Evolutionary conservation across 2,797 vertebrate species (phyloP).

Genomic region (Onychomys torridus): DNA sequence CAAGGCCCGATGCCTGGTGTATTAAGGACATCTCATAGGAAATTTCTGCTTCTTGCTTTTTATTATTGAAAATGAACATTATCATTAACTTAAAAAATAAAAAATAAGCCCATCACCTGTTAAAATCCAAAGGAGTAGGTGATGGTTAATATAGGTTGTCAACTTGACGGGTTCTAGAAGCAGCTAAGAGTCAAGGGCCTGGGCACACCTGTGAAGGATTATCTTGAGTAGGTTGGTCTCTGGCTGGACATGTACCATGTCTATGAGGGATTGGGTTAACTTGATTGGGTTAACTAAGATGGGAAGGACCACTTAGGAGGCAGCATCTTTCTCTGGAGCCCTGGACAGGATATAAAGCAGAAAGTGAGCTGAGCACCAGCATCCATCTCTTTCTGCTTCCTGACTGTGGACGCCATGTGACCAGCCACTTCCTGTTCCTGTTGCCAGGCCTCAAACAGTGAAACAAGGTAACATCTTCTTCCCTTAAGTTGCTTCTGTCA

Average conservation of each 20-base stretch:
- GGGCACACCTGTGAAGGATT: not conserved
- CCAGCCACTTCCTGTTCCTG: not conserved
- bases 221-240: not conserved
- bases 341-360: not conserved
- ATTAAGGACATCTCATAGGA: not conserved
- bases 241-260: not conserved
- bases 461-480: not conserved
- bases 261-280: not conserved
- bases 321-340: not conserved
- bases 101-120: not conserved
- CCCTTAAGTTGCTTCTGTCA: not conserved
- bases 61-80: not conserved
- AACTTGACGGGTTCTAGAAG: too few species aligned
- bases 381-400: not conserved
- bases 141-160: too few species aligned
- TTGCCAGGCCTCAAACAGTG: not conserved
- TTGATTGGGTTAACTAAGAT: not conserved
- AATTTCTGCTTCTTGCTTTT: not conserved
- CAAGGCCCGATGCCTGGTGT: accelerated
- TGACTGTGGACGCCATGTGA: not conserved
- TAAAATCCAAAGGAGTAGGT: not conserved
- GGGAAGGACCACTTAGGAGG: not conserved
- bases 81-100: not conserved
- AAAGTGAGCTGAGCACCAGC: not conserved
- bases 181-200: not conserved